phyloP scores from a whole-genome alignment of 2,113 vertebrate genomes.

The Morone chrysops region DNA sequence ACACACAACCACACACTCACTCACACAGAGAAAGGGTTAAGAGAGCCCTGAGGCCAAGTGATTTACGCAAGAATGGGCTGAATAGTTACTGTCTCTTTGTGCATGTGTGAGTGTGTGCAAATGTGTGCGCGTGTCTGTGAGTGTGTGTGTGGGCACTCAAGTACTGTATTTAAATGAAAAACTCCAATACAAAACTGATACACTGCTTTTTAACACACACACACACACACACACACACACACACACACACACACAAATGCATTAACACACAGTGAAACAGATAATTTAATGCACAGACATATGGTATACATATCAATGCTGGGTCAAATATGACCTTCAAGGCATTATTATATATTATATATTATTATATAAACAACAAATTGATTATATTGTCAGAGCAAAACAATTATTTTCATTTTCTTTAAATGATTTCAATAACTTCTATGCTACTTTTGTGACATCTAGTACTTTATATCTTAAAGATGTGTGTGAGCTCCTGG shows the following conservation, averaged over 20 bases:
- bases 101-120: constrained; percentile 33
- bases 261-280: background rate
- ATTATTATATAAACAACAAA: background rate
- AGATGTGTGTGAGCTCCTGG: background rate
- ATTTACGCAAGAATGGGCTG: constrained; percentile 81
- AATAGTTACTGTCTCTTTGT: constrained; percentile 74
- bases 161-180: constrained; percentile 25
- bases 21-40: constrained; percentile 78
- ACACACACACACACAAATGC: background rate
- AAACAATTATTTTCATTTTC: background rate
- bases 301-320: background rate
- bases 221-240: background rate
- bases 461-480: background rate
- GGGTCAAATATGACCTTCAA: background rate
- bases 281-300: background rate
- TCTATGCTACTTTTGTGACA: background rate
- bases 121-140: constrained; percentile 26
- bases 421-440: background rate
- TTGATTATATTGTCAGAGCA: background rate
- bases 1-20: constrained; percentile 44
- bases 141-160: constrained; percentile 40
- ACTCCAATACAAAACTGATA: constrained; percentile 6
- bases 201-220: background rate
- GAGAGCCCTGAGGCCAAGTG: constrained; percentile 83
- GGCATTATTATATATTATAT: too few relatives aligned